These are phyloP conservation scores for Eulemur macaco DNA, from an alignment of 2,113 vertebrate genomes.

Conservation along the genomic window DNA sequence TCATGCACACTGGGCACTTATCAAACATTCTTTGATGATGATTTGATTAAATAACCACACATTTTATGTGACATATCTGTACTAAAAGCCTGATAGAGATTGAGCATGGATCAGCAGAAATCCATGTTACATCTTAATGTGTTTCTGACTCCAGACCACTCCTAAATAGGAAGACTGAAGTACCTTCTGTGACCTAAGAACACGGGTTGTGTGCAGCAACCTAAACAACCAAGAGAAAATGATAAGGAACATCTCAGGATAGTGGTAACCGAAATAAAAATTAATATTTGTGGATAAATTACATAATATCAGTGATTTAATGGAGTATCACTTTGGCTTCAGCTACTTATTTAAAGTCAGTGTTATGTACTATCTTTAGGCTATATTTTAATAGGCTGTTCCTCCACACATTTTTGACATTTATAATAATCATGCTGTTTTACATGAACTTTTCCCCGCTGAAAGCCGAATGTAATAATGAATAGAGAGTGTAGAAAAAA, in stretches of 20 bases:
- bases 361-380: slow-evolving; percentile 68
- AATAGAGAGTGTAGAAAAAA: slow-evolving; percentile 60
- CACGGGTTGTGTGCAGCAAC: neutral
- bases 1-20: neutral
- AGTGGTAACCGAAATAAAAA: slow-evolving; percentile 71
- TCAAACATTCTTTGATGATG: neutral
- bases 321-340: slow-evolving; percentile 71
- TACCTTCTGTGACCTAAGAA: neutral
- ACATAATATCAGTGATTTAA: slow-evolving; percentile 74
- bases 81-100: neutral
- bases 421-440: slow-evolving; percentile 78
- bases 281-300: slow-evolving; percentile 72
- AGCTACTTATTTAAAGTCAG: slow-evolving; percentile 79
- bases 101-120: neutral
- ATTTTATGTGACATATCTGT: neutral
- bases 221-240: neutral
- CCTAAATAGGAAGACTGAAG: neutral
- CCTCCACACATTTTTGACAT: slow-evolving; percentile 75
- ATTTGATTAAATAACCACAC: neutral
- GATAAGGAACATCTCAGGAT: slow-evolving; percentile 12
- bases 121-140: neutral
- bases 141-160: neutral
- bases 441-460: slow-evolving; percentile 72
- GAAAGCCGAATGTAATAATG: slow-evolving; percentile 69
- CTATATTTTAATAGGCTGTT: slow-evolving; percentile 80